Conservation (phyloP, 2,888 invertebrate species). For the Agrochola macilenta region DNA sequence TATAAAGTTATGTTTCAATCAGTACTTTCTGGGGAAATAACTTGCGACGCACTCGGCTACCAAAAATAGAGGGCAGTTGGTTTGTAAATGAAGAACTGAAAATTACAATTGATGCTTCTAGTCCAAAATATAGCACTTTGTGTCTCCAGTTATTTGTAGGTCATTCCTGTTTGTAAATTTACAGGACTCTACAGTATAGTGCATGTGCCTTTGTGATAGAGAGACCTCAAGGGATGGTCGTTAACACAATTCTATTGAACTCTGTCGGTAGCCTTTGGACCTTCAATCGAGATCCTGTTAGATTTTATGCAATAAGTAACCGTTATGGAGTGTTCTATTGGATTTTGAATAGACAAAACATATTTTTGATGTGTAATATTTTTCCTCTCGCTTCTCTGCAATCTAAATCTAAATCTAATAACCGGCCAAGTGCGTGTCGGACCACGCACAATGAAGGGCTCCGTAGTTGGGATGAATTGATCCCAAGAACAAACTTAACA, state of each 20-base stretch:
- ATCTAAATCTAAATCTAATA: too few species aligned
- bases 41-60: not conserved
- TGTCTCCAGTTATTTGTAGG: not conserved
- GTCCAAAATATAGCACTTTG: not conserved
- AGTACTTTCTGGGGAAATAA: not conserved
- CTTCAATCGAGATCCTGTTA: not conserved
- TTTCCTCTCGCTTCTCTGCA: too few species aligned
- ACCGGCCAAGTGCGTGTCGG: too few species aligned
- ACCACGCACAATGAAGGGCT: too few species aligned
- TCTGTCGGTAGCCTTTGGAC: not conserved
- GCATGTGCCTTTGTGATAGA: slow-evolving; percentile 14
- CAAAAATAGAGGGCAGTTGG: not conserved
- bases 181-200: not conserved
- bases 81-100: not conserved
- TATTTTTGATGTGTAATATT: too few species aligned
- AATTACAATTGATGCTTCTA: not conserved
- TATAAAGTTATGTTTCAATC: too few species aligned
- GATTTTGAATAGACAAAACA: not conserved
- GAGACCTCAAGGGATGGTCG: not conserved
- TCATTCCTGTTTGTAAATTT: not conserved
- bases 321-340: not conserved
- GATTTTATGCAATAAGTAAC: slow-evolving; percentile 6
- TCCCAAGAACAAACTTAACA: too few species aligned
- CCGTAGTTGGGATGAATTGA: too few species aligned
- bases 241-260: slow-evolving; percentile 23